Percentiles rank a stretch among this genome's conserved stretches.
phyloP scores from a whole-genome alignment of 2,888 invertebrate genomes.

The Tolmerus cingulatus region DNA sequence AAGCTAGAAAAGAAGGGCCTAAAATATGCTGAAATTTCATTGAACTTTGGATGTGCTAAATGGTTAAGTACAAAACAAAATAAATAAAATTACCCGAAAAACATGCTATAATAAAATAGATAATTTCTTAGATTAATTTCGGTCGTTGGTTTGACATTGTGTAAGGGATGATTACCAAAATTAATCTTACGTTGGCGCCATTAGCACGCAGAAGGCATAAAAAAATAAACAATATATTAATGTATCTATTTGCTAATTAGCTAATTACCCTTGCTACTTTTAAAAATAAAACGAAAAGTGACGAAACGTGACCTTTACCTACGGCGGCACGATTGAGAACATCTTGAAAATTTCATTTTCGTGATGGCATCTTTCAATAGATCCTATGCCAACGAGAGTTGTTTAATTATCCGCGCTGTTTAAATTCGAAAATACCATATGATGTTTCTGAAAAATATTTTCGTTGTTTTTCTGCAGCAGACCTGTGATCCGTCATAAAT shows the following conservation, averaged over 20 bases:
- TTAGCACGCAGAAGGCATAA: neutral
- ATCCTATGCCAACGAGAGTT: neutral
- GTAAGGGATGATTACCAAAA: neutral
- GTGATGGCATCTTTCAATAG: neutral
- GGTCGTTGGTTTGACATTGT: neutral
- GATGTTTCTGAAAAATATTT: neutral
- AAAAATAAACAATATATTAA: neutral
- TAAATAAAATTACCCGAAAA: too few relatives aligned
- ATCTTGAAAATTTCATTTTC: neutral
- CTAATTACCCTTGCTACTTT: neutral
- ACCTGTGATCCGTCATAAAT: conserved; percentile 7
- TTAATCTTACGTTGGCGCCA: neutral
- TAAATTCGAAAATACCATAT: neutral
- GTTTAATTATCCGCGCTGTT: neutral
- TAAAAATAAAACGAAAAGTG: neutral
- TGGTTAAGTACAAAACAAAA: too few relatives aligned
- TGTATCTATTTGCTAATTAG: neutral
- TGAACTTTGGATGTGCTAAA: too few relatives aligned
- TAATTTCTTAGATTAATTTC: neutral
- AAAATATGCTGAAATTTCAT: too few relatives aligned
- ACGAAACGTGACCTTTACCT: neutral
- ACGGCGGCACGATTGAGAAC: neutral
- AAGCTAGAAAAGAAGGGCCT: too few relatives aligned
- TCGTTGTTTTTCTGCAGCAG: neutral
- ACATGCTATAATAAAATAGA: neutral